A percentile compares a stretch with the other conserved stretches of the same genome.
These are phyloP conservation scores for Azorinus chamasolen DNA, from an alignment of 2,888 invertebrate genomes.

Conservation along the genomic window DNA sequence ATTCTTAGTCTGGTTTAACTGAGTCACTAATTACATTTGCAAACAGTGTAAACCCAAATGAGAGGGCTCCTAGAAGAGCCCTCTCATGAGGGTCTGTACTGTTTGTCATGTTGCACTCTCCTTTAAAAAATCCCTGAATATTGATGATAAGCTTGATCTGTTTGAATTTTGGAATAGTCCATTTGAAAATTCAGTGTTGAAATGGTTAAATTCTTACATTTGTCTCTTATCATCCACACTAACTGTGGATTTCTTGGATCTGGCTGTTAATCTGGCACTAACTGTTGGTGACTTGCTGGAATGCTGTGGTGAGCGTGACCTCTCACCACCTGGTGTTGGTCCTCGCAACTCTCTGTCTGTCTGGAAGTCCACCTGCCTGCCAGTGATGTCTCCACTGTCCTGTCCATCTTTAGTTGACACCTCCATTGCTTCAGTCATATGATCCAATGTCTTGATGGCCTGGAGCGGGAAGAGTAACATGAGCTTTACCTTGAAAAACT, in stretches of 20 bases:
- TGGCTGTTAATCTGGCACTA: constrained; percentile 66
- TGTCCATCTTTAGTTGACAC: constrained; percentile 34
- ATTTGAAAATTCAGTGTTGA: no score
- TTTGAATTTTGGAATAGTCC: no score
- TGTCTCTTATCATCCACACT: constrained; percentile 22
- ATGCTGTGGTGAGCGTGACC: constrained; percentile 56
- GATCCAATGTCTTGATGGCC: constrained; percentile 58
- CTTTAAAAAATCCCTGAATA: no score
- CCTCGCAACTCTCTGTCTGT: constrained; percentile 28
- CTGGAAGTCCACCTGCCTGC: constrained; percentile 24
- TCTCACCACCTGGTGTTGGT: constrained; percentile 33
- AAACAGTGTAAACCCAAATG: no score
- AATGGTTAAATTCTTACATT: constrained; percentile 26
- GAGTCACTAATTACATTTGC: no score
- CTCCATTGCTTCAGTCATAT: constrained; percentile 61
- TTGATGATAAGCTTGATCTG: no score
- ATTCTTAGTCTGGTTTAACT: no score
- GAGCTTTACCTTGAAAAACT: no score
- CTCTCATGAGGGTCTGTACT: no score
- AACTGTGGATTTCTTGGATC: constrained; percentile 25
- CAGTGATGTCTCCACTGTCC: constrained; percentile 5
- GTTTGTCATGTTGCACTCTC: no score
- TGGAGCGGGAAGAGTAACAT: constrained; percentile 16
- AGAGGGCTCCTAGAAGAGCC: no score
- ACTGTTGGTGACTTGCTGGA: constrained; percentile 66